These are phyloP conservation scores for Dugesia japonica DNA, from an alignment of 2,888 invertebrate species.

Conservation along the genomic window DNA sequence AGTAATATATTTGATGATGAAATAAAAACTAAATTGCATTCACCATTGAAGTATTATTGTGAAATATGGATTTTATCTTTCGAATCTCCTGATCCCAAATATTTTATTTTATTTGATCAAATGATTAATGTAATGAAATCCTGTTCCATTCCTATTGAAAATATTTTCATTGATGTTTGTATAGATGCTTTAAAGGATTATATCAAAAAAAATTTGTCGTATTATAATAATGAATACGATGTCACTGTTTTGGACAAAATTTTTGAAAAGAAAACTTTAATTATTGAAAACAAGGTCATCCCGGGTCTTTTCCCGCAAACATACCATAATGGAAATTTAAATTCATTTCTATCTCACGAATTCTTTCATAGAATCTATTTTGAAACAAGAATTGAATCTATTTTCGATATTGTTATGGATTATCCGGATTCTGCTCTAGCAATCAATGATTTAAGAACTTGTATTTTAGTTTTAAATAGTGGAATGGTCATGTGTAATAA, in stretches of 20 bases:
- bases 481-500: background rate
- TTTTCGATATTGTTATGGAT: slow-evolving; percentile 86
- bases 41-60: background rate
- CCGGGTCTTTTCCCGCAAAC: background rate
- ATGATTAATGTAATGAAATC: background rate
- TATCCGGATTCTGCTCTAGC: slow-evolving; percentile 86
- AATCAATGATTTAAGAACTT: slow-evolving; percentile 56
- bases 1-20: background rate
- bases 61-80: background rate
- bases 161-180: background rate
- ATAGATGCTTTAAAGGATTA: background rate
- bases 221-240: background rate
- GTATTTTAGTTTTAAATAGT: background rate
- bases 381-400: slow-evolving; percentile 58
- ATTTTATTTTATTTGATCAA: background rate
- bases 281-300: background rate
- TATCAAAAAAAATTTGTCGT: background rate
- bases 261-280: background rate
- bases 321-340: background rate
- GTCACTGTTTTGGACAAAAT: background rate
- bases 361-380: slow-evolving; percentile 20
- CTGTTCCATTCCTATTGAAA: background rate
- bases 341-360: background rate
- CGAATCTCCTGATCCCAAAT: background rate
- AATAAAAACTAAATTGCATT: background rate